Percentiles rank a stretch among this genome's conserved stretches.
These are phyloP conservation scores for Pterostichus niger DNA, from an alignment of 2,888 invertebrate genomes.

Conservation along the genomic window DNA sequence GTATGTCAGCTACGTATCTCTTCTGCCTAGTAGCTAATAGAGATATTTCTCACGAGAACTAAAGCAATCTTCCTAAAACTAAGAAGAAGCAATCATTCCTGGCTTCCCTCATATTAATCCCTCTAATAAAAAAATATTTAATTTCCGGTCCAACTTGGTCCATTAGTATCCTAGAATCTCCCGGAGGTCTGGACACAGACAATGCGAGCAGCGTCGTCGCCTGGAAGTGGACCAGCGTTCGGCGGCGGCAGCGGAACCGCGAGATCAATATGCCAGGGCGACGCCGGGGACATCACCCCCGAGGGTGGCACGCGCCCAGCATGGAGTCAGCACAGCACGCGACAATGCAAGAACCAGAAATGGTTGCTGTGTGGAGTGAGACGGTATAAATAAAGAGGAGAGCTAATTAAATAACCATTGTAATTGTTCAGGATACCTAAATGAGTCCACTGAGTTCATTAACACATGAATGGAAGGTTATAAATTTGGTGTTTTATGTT, in stretches of 20 bases:
- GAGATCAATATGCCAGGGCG: slow-evolving; percentile 44
- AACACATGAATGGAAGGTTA: background rate
- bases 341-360: background rate
- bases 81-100: background rate
- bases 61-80: too few species aligned
- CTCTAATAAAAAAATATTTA: slow-evolving; percentile 17
- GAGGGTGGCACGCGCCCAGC: background rate
- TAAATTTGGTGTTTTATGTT: background rate
- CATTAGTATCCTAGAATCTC: background rate
- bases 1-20: too few species aligned
- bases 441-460: background rate
- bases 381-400: background rate
- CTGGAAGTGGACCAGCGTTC: slow-evolving; percentile 42
- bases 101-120: background rate
- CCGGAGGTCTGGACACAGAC: too few species aligned
- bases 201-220: background rate
- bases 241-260: slow-evolving; percentile 5
- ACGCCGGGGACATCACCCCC: background rate
- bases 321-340: background rate
- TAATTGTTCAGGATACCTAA: background rate
- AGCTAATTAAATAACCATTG: background rate
- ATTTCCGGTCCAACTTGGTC: background rate
- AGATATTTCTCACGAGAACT: too few species aligned
- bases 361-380: background rate
- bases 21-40: too few species aligned